Evolutionary conservation across 2,888 invertebrate genomes (phyloP).

Genomic region (Sphaeridia pumilis): DNA sequence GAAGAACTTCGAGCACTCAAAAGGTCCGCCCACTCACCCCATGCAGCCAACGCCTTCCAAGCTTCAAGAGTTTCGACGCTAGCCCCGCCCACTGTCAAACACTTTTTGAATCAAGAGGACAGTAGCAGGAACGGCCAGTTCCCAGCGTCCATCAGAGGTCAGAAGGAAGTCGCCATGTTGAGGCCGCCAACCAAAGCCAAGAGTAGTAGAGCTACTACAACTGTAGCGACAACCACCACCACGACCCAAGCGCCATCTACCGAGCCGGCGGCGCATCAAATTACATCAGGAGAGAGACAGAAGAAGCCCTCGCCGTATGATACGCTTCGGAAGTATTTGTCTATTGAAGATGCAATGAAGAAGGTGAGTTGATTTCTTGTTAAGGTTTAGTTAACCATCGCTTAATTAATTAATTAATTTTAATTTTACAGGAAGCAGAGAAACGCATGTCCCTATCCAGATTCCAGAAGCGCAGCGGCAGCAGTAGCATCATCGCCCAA

Average conservation of each 20-base stretch:
- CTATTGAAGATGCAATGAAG: constrained; percentile 34
- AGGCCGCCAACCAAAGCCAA: constrained; percentile 26
- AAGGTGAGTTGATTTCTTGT: constrained; percentile 33
- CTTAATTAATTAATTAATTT: too few relatives aligned
- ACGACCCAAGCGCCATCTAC: constrained; percentile 16
- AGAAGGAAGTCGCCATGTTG: constrained; percentile 33
- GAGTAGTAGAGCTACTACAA: not conserved
- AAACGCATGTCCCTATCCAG: constrained; percentile 19
- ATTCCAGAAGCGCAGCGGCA: constrained; percentile 17
- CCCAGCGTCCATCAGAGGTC: constrained; percentile 17
- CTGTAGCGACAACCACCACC: not conserved
- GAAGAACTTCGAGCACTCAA: constrained; percentile 31
- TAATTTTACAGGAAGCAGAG: constrained; percentile 25
- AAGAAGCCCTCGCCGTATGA: constrained; percentile 35
- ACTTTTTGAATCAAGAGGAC: not conserved
- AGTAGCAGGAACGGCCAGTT: not conserved
- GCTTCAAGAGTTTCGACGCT: not conserved
- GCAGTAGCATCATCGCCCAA: constrained; percentile 20
- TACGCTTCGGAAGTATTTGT: constrained; percentile 31
- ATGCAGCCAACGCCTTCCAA: not conserved
- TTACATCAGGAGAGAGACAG: constrained; percentile 19
- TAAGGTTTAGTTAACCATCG: too few relatives aligned
- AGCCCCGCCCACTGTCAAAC: not conserved
- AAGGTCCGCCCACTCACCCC: not conserved
- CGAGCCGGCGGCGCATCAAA: constrained; percentile 21